Evolutionary conservation across 92 coral and sea anemone species (phyloP).

Genomic region (Parazoanthus swiftii): DNA sequence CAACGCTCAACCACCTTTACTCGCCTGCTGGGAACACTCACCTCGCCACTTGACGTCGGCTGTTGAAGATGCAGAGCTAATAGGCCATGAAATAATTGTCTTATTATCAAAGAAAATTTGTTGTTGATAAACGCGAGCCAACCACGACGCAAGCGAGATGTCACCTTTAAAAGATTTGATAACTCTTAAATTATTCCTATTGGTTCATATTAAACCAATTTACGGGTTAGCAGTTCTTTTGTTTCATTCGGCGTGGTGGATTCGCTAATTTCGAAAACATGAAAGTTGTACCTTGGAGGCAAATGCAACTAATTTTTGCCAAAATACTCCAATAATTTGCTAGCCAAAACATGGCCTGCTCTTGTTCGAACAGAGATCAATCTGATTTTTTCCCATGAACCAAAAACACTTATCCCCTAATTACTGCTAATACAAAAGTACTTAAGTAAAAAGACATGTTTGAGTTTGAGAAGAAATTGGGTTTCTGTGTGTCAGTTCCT

Average conservation of each 20-base stretch:
- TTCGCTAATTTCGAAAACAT: constrained; percentile 79
- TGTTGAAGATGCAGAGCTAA: constrained; percentile 97
- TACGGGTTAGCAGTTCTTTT: constrained; percentile 96
- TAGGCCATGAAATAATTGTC: constrained; percentile 99
- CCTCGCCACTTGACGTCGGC: constrained; percentile 94
- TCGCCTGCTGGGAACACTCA: constrained; percentile 97
- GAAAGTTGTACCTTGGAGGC: constrained; percentile 62
- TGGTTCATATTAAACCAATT: constrained; percentile 95
- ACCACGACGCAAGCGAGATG: constrained; percentile 92
- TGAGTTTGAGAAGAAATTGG: constrained; percentile 38
- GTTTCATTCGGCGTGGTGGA: constrained; percentile 96
- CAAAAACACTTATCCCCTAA: constrained; percentile 73
- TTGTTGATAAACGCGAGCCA: constrained; percentile 99
- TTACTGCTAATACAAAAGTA: constrained; percentile 72
- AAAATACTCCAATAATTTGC: constrained; percentile 58
- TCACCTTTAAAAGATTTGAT: constrained; percentile 95
- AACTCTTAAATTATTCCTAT: constrained; percentile 97
- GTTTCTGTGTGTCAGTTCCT: constrained; percentile 39
- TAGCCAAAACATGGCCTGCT: constrained; percentile 50
- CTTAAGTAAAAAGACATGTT: constrained; percentile 59
- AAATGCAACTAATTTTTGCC: constrained; percentile 52
- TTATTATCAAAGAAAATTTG: constrained; percentile 99
- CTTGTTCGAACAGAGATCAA: constrained; percentile 33
- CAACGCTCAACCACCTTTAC: constrained; percentile 39
- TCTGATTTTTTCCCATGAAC: constrained; percentile 49